Conservation (phyloP, 2,888 invertebrate genomes). For the Tholera decimalis region DNA sequence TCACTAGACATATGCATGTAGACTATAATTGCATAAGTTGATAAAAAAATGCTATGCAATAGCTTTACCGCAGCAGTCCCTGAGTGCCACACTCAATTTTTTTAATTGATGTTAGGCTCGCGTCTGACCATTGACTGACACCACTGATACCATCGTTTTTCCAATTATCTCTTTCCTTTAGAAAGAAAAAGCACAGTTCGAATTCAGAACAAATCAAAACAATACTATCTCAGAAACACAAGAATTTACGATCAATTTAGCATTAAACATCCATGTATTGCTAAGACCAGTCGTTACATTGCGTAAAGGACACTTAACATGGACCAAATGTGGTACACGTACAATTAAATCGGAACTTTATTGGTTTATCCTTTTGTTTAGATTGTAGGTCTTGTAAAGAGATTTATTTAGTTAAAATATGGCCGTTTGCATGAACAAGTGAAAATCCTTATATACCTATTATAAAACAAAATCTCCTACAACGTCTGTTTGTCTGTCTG, state of each 20-base stretch:
- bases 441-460: too few species aligned
- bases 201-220: background rate
- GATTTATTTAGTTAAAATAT: conserved; percentile 7
- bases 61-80: too few species aligned
- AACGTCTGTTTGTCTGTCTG: too few species aligned
- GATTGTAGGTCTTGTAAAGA: conserved; percentile 41
- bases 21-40: too few species aligned
- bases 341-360: conserved; percentile 72
- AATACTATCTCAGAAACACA: conserved; percentile 16
- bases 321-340: conserved; percentile 62
- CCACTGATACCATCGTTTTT: too few species aligned
- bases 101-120: too few species aligned
- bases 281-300: conserved; percentile 66
- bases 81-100: too few species aligned
- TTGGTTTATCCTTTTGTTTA: conserved; percentile 53
- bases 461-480: too few species aligned
- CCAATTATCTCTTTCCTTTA: too few species aligned
- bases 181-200: background rate
- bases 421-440: background rate
- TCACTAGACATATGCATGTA: too few species aligned
- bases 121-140: too few species aligned
- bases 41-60: too few species aligned
- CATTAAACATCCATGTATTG: conserved; percentile 44
- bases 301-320: conserved; percentile 69
- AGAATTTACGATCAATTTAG: conserved; percentile 29